Evolutionary conservation across 2,888 invertebrate species (phyloP).

Genomic region (Aporophyla nigra): DNA sequence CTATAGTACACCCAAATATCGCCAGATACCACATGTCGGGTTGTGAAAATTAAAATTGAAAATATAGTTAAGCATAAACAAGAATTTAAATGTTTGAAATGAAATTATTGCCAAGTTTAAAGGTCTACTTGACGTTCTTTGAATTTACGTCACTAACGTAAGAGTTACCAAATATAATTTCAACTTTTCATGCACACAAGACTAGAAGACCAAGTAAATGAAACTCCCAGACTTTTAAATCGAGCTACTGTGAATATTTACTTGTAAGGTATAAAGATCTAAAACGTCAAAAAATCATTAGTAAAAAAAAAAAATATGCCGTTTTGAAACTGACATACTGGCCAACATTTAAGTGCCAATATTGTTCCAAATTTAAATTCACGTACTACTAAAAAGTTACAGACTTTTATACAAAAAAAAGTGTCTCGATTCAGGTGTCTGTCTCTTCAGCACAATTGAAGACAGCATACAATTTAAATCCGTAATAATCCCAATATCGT

Average conservation of each 20-base stretch:
- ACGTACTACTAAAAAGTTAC: neutral
- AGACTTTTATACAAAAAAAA: neutral
- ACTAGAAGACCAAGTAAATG: neutral
- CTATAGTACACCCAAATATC: neutral
- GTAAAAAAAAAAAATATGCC: neutral
- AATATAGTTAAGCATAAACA: neutral
- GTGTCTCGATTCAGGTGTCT: neutral
- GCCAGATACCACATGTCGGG: neutral
- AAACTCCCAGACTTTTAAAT: neutral
- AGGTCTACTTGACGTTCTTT: neutral
- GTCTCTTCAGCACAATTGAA: slow-evolving; percentile 10
- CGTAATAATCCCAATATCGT: slow-evolving; percentile 24
- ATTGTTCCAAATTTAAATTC: neutral
- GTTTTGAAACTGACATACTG: neutral
- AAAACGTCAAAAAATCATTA: neutral
- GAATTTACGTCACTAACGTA: neutral
- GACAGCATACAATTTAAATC: slow-evolving; percentile 32
- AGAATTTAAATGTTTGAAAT: neutral
- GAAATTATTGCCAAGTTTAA: neutral
- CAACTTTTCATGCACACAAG: neutral
- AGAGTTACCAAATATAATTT: neutral
- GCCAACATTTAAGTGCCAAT: neutral
- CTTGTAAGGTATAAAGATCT: neutral
- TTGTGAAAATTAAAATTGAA: neutral
- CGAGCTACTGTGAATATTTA: neutral